Conservation (phyloP, 2,797 vertebrate species). For the Lerista edwardsae region DNA sequence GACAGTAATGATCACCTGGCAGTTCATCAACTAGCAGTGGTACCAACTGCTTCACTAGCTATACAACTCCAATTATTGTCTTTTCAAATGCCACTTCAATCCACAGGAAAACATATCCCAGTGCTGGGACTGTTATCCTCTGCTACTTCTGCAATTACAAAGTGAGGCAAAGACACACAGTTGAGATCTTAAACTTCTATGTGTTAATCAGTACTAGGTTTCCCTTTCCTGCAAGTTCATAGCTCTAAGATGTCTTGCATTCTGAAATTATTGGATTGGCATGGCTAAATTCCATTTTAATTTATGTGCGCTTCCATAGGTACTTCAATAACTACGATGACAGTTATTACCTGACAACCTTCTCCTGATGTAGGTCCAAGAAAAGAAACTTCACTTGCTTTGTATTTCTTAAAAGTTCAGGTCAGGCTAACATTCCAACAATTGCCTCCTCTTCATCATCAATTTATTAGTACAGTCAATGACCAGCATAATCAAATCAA, state of each 20-base stretch:
- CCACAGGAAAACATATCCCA: conserved; percentile 60
- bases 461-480: no score
- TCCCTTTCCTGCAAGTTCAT: background rate
- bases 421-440: background rate
- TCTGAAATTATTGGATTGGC: background rate
- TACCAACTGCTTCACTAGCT: conserved; percentile 67
- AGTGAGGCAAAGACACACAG: conserved; percentile 54
- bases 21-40: conserved; percentile 55
- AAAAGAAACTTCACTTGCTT: background rate
- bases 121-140: conserved; percentile 53
- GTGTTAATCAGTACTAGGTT: conserved; percentile 65
- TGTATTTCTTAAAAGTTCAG: no score
- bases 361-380: background rate
- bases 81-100: conserved; percentile 66
- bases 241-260: conserved; percentile 45
- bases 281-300: conserved; percentile 9
- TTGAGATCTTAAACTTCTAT: conserved; percentile 55
- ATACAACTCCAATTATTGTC: conserved; percentile 55
- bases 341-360: background rate
- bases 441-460: no score
- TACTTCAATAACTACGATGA: background rate
- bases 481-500: no score
- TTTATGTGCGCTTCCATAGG: background rate
- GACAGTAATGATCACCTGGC: conserved; percentile 55
- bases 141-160: conserved; percentile 63